Percentiles rank a stretch among this genome's conserved stretches.
Evolutionary conservation across 2,888 invertebrate species (phyloP).

Genomic region (Dorcus parallelipipedus): DNA sequence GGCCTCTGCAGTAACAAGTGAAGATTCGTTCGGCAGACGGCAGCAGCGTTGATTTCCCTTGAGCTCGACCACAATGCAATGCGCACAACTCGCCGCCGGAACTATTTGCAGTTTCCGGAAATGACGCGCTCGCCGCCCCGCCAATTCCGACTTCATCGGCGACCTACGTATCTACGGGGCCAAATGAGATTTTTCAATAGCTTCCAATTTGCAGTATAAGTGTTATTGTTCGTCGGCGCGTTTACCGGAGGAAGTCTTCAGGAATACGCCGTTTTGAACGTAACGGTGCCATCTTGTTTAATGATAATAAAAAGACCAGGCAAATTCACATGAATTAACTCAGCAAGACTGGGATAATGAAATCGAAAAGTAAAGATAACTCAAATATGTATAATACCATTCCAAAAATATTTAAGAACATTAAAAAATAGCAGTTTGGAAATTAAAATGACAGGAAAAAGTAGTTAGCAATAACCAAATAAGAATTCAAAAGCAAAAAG

Average conservation of each 20-base stretch:
- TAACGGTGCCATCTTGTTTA: no score
- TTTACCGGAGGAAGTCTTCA: slow-evolving; percentile 11
- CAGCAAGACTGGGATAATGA: no score
- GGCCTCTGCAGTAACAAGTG: neutral
- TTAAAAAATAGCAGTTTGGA: no score
- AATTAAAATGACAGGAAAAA: no score
- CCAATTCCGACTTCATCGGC: slow-evolving; percentile 32
- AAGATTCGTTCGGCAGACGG: neutral
- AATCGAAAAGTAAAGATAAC: no score
- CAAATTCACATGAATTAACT: no score
- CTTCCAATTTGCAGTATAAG: slow-evolving; percentile 36
- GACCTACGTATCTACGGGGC: slow-evolving; percentile 16
- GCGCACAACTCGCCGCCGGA: slow-evolving; percentile 25
- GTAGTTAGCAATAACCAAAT: no score
- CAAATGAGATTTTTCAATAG: slow-evolving; percentile 36
- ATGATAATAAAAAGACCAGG: no score
- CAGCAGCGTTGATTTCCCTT: slow-evolving; percentile 34
- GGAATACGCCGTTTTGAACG: no score
- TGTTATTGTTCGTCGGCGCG: slow-evolving; percentile 37
- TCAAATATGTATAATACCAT: no score
- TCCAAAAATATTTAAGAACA: no score
- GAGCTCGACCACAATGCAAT: slow-evolving; percentile 38
- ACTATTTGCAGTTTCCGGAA: slow-evolving; percentile 33
- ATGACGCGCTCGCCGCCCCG: slow-evolving; percentile 24
- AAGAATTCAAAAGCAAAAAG: no score